These are phyloP conservation scores for Cryptophagus acutangulus DNA, from an alignment of 2,888 invertebrate species.

Conservation along the genomic window DNA sequence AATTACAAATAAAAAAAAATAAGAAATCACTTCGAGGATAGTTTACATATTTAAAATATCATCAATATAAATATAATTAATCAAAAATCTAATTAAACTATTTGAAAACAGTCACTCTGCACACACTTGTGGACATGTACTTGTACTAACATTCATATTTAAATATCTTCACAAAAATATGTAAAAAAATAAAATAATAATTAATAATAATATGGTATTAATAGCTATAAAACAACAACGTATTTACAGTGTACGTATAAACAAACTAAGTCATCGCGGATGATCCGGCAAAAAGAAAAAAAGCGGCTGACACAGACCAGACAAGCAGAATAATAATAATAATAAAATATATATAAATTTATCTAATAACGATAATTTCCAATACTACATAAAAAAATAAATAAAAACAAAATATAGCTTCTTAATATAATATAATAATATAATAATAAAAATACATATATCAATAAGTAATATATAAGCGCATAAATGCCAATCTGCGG, in stretches of 20 bases:
- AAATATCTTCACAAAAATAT: conserved; percentile 52
- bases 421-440: conserved; percentile 37
- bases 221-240: conserved; percentile 51
- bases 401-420: conserved; percentile 47
- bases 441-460: conserved; percentile 39
- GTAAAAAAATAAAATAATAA: conserved; percentile 53
- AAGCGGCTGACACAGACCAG: conserved; percentile 35
- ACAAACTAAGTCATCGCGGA: conserved; percentile 43
- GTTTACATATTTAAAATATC: conserved; percentile 47
- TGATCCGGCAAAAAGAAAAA: conserved; percentile 15
- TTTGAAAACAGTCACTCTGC: conserved; percentile 48
- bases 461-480: conserved; percentile 40
- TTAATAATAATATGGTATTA: conserved; percentile 47
- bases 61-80: conserved; percentile 47
- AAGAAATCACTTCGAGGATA: conserved; percentile 44
- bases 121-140: conserved; percentile 46
- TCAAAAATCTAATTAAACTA: conserved; percentile 48
- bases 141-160: conserved; percentile 51
- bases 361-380: conserved; percentile 47
- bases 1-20: conserved; percentile 38
- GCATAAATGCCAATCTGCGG: conserved; percentile 33
- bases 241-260: conserved; percentile 48
- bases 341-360: conserved; percentile 47
- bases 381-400: conserved; percentile 48
- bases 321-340: conserved; percentile 35